phyloP scores from a whole-genome alignment of 2,113 vertebrate species.

The Quiscalus mexicanus region DNA sequence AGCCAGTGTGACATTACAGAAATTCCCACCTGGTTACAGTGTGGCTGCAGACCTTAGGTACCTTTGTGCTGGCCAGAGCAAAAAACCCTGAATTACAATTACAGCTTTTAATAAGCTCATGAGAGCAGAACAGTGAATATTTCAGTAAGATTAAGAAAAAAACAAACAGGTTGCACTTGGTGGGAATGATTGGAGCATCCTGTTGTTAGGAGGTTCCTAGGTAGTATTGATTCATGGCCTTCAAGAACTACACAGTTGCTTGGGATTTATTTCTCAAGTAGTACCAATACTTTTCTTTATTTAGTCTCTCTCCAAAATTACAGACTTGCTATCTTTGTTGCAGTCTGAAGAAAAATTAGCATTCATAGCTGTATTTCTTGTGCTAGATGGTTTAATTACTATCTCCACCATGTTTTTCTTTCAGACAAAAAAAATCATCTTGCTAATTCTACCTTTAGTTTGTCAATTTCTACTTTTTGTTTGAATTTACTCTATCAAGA shows the following conservation, averaged over 20 bases:
- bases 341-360: not conserved
- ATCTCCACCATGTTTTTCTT: not conserved
- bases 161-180: not conserved
- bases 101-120: not conserved
- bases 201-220: not conserved
- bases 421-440: not conserved
- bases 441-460: not conserved
- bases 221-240: not conserved
- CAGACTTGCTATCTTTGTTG: not conserved
- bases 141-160: not conserved
- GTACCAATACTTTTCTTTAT: not conserved
- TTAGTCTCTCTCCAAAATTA: not conserved
- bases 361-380: not conserved
- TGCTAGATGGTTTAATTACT: not conserved
- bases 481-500: not conserved
- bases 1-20: not conserved
- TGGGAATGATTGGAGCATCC: not conserved
- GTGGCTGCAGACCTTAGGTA: not conserved
- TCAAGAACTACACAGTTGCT: not conserved
- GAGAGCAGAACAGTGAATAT: not conserved
- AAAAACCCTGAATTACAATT: not conserved
- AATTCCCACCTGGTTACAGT: not conserved
- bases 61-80: fast-evolving
- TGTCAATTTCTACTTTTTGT: not conserved
- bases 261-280: not conserved